phyloP scores from a whole-genome alignment of 2,888 invertebrate species.

The Pocota personata region DNA sequence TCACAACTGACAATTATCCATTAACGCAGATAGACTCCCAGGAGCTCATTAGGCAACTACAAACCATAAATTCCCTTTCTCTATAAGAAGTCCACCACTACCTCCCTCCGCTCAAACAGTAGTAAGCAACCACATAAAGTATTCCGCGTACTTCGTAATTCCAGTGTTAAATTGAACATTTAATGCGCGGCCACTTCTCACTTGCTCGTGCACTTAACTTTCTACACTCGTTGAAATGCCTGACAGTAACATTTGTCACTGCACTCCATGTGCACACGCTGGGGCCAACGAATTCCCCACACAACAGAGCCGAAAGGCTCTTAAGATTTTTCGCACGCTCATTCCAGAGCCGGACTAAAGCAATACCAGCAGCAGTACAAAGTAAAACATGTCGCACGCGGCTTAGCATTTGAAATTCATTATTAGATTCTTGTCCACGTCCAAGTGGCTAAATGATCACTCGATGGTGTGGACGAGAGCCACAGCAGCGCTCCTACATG shows the following conservation, averaged over 20 bases:
- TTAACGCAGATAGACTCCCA: constrained; percentile 34
- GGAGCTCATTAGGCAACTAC: constrained; percentile 55
- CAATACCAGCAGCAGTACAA: constrained; percentile 30
- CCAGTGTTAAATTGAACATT: constrained; percentile 64
- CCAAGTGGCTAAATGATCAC: constrained; percentile 47
- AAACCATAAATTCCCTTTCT: constrained; percentile 22
- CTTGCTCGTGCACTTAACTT: constrained; percentile 65
- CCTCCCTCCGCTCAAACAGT: constrained; percentile 8
- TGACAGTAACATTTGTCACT: constrained; percentile 71
- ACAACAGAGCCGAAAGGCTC: constrained; percentile 29
- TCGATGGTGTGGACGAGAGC: constrained; percentile 9
- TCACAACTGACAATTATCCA: constrained; percentile 46
- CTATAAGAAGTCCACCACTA: constrained; percentile 33
- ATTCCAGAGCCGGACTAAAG: constrained; percentile 37
- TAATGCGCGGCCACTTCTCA: constrained; percentile 36
- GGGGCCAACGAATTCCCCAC: constrained; percentile 29
- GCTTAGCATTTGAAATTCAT: constrained; percentile 68
- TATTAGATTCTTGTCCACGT: constrained; percentile 61
- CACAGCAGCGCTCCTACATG: constrained; percentile 13
- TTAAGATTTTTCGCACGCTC: constrained; percentile 71
- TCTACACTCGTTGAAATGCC: constrained; percentile 63
- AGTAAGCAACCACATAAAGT: constrained; percentile 38
- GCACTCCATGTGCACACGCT: constrained; percentile 54
- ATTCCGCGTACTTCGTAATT: constrained; percentile 16
- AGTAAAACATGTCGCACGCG: constrained; percentile 66